Evolutionary conservation across 2,888 invertebrate species (phyloP).

Genomic region (Gastracanthus pulcherrimus): DNA sequence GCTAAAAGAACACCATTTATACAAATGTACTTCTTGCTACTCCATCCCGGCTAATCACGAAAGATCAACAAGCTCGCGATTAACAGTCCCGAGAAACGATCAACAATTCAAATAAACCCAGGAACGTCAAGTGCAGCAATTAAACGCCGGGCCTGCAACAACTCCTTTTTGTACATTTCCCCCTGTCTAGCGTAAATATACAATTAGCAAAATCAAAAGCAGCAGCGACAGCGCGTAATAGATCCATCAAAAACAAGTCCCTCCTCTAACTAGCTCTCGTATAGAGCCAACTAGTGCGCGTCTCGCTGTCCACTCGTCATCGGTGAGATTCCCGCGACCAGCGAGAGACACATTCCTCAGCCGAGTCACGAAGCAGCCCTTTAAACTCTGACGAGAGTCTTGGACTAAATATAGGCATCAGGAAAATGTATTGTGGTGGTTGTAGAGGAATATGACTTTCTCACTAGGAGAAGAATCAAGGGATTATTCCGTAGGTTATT

Average conservation of each 20-base stretch:
- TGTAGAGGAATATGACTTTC: no score
- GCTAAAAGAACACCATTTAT: no score
- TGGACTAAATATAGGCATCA: conserved; percentile 19
- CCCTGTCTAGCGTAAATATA: no score
- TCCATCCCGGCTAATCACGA: not conserved
- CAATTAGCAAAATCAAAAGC: no score
- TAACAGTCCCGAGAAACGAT: not conserved
- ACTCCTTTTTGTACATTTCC: no score
- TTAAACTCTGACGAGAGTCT: not conserved
- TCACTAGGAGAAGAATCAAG: no score
- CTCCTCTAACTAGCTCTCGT: not conserved
- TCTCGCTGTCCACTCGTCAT: not conserved
- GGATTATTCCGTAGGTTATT: no score
- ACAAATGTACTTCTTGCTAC: no score
- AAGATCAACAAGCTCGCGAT: not conserved
- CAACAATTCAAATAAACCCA: not conserved
- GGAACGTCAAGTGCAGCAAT: not conserved
- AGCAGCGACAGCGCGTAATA: not conserved
- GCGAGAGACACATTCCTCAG: not conserved
- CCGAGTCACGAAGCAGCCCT: not conserved
- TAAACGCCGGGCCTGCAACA: no score
- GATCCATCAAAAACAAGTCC: not conserved
- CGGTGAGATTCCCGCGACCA: no score
- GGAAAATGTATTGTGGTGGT: not conserved
- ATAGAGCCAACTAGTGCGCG: not conserved